phyloP scores from a whole-genome alignment of 2,113 vertebrate species.

The Vicugna pacos region DNA sequence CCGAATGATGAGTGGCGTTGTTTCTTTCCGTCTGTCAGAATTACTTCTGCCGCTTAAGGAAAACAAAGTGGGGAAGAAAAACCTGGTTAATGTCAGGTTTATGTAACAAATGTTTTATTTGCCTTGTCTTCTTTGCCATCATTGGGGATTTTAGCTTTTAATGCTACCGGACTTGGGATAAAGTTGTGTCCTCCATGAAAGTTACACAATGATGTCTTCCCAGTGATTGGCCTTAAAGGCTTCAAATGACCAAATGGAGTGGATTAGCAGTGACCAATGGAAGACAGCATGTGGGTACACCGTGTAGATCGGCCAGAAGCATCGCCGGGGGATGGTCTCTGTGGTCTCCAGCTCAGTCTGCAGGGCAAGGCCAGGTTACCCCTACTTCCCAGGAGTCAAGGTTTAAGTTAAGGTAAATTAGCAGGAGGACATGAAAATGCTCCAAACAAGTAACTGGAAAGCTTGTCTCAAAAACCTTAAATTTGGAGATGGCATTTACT shows the following conservation, averaged over 20 bases:
- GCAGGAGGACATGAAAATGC: not conserved
- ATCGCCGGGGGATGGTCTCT: not conserved
- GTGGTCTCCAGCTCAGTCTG: not conserved
- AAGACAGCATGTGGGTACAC: not conserved
- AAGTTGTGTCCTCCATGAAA: not conserved
- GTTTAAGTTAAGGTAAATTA: not conserved
- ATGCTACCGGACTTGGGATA: not conserved
- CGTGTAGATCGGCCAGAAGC: not conserved
- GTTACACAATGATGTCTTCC: not conserved
- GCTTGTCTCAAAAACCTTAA: constrained; percentile 41
- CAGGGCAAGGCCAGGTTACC: not conserved
- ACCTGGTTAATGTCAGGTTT: not conserved
- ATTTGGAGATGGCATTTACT: not conserved
- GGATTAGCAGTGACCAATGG: not conserved
- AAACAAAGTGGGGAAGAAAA: not conserved
- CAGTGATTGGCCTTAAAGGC: not conserved
- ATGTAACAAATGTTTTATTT: not conserved
- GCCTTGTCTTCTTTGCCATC: not conserved
- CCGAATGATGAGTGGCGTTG: not conserved
- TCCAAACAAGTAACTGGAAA: not conserved
- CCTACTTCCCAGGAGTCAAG: not conserved
- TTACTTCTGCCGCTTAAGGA: not conserved
- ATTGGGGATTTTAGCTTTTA: not conserved
- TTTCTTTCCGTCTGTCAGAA: not conserved
- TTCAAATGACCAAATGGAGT: not conserved